Base-by-base conservation (phyloP, 2,113 vertebrate genomes). In the Platycercus adscitus region DNA sequence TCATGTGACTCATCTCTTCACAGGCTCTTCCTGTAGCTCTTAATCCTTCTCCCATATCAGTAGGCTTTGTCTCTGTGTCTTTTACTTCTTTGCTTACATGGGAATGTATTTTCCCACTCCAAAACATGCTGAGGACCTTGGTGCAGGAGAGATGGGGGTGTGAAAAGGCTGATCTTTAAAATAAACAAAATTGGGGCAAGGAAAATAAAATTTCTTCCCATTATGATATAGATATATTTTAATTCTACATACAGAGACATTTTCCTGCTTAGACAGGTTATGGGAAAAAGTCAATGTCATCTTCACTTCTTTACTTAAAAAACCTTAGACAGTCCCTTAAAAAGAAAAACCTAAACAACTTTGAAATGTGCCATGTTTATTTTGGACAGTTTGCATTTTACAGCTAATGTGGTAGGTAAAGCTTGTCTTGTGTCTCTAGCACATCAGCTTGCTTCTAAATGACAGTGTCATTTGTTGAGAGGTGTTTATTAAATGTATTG, bases 401-500 rank as follows among this genome's bases (percentile, higher is more conserved):
- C 44, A 93, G 86, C 77, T 92, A 89, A 93, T 75, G 37, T 53
- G 60, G 68, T 39, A 85, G 61, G 83, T 83, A 93, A 96, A 90
- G 46, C 24, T 76, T 91, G 68, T 82, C 70, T 91, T 77, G 13
- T 69, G 70, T 81, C 89, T 72, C 80, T 88, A 90, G 84, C 75
- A 89, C 33, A 72, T 87, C 70, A 66, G 53, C 64, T 92, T 88
- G 49, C 60, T 93, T 49, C 78, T 86, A 88, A 85, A 79, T 23
- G 29, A 35, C 8, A 84, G 21, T 53, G 71, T 71, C 44, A 70
- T 41, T 81, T 89, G 55, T 80, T 93, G 89, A 96, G 86, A 93
- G 52, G 15, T 82, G 43, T 75, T 90, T 90, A 86, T 92, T 92
- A 94, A 94, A 94, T 93, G 88, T 88, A 94, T 44, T 65, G 63